A percentile compares a stretch with the other conserved stretches of the same genome.
phyloP scores from a whole-genome alignment of 2,797 vertebrate species.

The Cichlasoma orientale region DNA sequence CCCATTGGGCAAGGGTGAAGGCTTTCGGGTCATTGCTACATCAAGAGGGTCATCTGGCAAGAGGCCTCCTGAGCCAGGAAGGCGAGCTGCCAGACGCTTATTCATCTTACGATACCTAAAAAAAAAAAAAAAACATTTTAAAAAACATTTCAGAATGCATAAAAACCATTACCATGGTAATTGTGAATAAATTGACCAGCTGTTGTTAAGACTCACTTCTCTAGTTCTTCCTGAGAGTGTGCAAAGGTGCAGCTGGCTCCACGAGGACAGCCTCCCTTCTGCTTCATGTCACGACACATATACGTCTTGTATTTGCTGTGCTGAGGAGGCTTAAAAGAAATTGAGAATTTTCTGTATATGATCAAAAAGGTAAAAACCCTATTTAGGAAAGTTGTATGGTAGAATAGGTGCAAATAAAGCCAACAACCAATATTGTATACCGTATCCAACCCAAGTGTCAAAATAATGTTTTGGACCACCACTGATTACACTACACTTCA shows the following conservation, averaged over 20 bases:
- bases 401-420: not conserved
- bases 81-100: slow-evolving; percentile 91
- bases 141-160: not conserved
- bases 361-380: not conserved
- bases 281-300: slow-evolving; percentile 99
- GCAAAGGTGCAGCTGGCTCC: slow-evolving; percentile 99
- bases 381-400: not conserved
- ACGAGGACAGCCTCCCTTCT: slow-evolving; percentile 96
- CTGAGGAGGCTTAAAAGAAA: slow-evolving; percentile 88
- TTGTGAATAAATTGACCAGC: not conserved
- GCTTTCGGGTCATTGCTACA: slow-evolving; percentile 83
- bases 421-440: no score
- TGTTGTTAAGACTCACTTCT: slow-evolving; percentile 86
- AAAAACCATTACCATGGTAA: not conserved
- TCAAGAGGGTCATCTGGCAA: slow-evolving; percentile 91
- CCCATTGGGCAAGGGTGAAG: slow-evolving; percentile 90
- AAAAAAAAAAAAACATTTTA: not conserved
- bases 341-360: not conserved
- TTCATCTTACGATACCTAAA: slow-evolving; percentile 98
- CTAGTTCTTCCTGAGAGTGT: slow-evolving; percentile 98
- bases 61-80: slow-evolving; percentile 85
- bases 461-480: not conserved
- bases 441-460: not conserved
- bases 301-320: slow-evolving; percentile 99
- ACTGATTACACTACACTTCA: not conserved